Evolutionary conservation across 1,140 invertebrate genomes (phyloP).

Genomic region (Bathynomus jamesi): DNA sequence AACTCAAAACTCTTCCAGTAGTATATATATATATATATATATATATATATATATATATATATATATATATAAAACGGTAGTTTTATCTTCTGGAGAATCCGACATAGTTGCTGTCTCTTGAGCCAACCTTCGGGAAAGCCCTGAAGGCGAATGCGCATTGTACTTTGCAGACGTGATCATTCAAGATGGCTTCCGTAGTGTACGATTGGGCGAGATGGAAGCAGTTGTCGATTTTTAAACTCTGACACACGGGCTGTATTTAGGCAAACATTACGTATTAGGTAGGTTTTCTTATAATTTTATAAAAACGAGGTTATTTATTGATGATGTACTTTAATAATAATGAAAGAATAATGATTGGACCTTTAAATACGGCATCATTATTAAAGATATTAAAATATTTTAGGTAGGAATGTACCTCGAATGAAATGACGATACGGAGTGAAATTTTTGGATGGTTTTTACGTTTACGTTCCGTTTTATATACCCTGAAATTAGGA

Average conservation of each 20-base stretch:
- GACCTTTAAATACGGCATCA: too few species aligned
- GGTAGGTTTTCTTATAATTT: too few species aligned
- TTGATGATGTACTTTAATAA: too few species aligned
- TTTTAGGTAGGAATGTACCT: too few species aligned
- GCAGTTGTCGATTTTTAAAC: slow-evolving; percentile 50
- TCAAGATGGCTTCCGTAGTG: slow-evolving; percentile 45
- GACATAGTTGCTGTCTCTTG: slow-evolving; percentile 37
- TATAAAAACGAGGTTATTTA: too few species aligned
- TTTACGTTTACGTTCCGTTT: too few species aligned
- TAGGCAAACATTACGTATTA: too few species aligned
- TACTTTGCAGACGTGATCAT: slow-evolving; percentile 51
- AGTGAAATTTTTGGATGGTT: too few species aligned
- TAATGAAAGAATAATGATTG: too few species aligned
- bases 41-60: not conserved
- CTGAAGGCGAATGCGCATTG: slow-evolving; percentile 52
- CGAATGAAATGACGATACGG: too few species aligned
- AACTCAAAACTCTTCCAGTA: not conserved
- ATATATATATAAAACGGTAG: not conserved
- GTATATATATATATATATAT: not conserved
- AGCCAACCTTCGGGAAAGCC: slow-evolving; percentile 42
- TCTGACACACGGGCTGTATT: slow-evolving; percentile 49
- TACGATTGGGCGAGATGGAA: slow-evolving; percentile 46
- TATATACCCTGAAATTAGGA: too few species aligned
- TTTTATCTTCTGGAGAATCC: slow-evolving; percentile 16
- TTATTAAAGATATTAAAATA: too few species aligned